phyloP scores from a whole-genome alignment of 1,140 invertebrate genomes.

The Cardiocondyla obscurior region DNA sequence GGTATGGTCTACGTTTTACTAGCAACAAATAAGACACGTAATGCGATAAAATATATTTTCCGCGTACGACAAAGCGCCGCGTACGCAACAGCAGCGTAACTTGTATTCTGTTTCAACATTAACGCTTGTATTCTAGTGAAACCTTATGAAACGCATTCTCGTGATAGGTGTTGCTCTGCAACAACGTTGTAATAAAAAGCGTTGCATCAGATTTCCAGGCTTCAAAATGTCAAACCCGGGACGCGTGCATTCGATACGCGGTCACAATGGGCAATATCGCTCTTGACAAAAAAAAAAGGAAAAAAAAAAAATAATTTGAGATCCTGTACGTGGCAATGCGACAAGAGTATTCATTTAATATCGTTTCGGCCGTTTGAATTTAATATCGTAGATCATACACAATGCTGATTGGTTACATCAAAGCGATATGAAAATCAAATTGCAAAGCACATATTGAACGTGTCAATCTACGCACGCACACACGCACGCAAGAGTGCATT shows the following conservation, averaged over 20 bases:
- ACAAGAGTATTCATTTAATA: constrained; percentile 19
- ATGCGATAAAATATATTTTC: not conserved
- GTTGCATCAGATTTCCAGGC: not conserved
- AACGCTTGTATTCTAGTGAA: not conserved
- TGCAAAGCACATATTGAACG: not conserved
- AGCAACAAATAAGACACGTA: not conserved
- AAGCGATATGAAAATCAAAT: constrained; percentile 36
- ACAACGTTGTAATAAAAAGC: not conserved
- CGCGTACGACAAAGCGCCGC: not conserved
- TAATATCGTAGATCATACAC: not conserved
- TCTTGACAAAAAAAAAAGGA: constrained; percentile 11
- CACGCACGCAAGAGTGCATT: not conserved
- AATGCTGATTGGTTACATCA: constrained; percentile 34
- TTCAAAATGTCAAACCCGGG: constrained; percentile 8
- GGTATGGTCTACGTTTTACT: not conserved
- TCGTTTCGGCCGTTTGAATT: constrained; percentile 20
- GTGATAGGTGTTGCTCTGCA: not conserved
- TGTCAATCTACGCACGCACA: not conserved
- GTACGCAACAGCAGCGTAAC: not conserved
- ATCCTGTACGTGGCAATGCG: constrained; percentile 9
- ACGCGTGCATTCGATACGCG: not conserved
- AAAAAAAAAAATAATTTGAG: too few species aligned
- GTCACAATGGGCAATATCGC: not conserved
- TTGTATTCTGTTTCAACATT: not conserved
- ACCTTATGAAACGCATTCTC: not conserved